phyloP scores from a whole-genome alignment of 2,888 invertebrate genomes.

The Hirtodrosophila trivittata region DNA sequence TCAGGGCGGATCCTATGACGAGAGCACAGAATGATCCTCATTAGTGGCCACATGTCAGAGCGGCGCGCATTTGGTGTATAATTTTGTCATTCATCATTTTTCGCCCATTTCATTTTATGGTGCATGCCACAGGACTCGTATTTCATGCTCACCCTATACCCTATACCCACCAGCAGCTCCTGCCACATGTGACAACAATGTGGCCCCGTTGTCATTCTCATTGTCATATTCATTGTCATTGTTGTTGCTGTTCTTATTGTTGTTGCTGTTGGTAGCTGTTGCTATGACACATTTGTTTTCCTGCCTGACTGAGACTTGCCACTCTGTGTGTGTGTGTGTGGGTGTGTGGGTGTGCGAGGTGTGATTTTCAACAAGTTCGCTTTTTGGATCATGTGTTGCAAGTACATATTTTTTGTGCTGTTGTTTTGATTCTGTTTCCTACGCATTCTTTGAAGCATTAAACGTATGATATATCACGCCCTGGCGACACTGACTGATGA shows the following conservation, averaged over 20 bases:
- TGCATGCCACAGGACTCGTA: conserved; percentile 71
- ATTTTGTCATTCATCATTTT: conserved; percentile 79
- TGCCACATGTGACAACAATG: conserved; percentile 75
- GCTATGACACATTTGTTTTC: conserved; percentile 66
- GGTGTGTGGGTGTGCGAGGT: conserved; percentile 53
- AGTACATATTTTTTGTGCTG: conserved; percentile 33
- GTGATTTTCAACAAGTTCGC: conserved; percentile 72
- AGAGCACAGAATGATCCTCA: conserved; percentile 68
- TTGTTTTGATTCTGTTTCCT: conserved; percentile 23
- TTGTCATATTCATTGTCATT: conserved; percentile 33
- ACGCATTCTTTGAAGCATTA: conserved; percentile 45
- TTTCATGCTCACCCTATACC: conserved; percentile 45
- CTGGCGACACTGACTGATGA: conserved; percentile 62
- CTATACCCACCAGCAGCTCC: conserved; percentile 34
- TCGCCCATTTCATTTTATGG: conserved; percentile 69
- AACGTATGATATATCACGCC: conserved; percentile 63
- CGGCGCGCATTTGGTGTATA: conserved; percentile 75
- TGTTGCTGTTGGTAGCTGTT: conserved; percentile 34
- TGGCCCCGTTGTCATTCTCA: conserved; percentile 69
- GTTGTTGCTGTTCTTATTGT: conserved; percentile 19
- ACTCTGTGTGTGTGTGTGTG: not conserved
- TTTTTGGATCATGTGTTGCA: conserved; percentile 45
- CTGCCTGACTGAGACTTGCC: conserved; percentile 33
- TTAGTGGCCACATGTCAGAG: conserved; percentile 77
- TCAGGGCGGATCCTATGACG: conserved; percentile 31